Conservation (phyloP, 2,797 vertebrate species). For the Schizopygopsis malacanthus region DNA sequence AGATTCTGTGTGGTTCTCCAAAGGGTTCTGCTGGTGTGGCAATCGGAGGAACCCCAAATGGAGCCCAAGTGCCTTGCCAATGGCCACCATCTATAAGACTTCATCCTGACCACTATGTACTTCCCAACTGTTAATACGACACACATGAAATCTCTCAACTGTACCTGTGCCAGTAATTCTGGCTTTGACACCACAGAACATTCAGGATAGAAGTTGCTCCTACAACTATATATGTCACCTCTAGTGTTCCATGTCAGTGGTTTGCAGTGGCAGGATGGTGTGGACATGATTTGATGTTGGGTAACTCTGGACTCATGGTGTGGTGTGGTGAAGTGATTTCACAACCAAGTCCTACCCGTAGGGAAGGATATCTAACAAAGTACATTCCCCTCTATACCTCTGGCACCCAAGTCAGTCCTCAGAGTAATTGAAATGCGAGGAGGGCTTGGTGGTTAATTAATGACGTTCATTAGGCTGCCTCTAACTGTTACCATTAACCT, state of each 20-base stretch:
- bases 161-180: background rate
- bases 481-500: slow-evolving; percentile 62
- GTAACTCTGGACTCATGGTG: background rate
- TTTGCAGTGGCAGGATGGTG: slow-evolving; percentile 49
- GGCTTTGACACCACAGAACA: background rate
- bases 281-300: slow-evolving; percentile 47
- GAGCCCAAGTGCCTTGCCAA: background rate
- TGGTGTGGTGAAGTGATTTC: slow-evolving; percentile 22
- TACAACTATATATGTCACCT: slow-evolving; percentile 17
- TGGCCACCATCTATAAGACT: background rate
- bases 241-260: slow-evolving; percentile 54
- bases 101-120: background rate
- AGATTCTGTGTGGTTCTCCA: background rate
- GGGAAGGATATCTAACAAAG: slow-evolving; percentile 58
- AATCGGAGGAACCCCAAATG: background rate
- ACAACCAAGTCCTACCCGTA: slow-evolving; percentile 47
- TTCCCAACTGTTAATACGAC: background rate
- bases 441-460: slow-evolving; percentile 59
- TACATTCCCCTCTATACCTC: slow-evolving; percentile 44
- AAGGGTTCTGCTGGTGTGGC: background rate
- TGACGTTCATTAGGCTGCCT: slow-evolving; percentile 58
- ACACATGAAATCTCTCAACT: background rate
- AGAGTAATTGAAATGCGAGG: slow-evolving; percentile 57
- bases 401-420: slow-evolving; percentile 49
- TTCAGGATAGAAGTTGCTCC: background rate